Base-by-base conservation (phyloP, 1,140 invertebrate species). In the Drosophila parvula region DNA sequence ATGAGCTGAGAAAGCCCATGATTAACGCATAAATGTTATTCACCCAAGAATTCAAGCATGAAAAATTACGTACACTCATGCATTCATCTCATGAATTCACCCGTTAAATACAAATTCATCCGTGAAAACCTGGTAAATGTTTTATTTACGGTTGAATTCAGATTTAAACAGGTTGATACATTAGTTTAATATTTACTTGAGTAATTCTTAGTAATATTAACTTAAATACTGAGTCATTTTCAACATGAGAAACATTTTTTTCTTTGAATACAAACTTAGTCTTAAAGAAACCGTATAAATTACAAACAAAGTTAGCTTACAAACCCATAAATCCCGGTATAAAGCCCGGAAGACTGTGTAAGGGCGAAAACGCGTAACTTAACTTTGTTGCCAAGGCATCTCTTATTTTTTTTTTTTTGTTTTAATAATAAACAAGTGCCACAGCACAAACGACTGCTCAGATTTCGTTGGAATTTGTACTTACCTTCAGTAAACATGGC, bases 21-120 rank as follows among this genome's bases (percentile, higher is more conserved):
- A 14, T 34, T 34, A 51, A 51, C 30, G 0, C 28, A 34, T 51
- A 34, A 51, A 36, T 36, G 32, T 53, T 36, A 36, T 53, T 53
- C 50, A 53, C 50, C 50, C 32, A 18, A 36, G 32, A 53, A 53
- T 53, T 36, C 32, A 22, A 53, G 50, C 50, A 53, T 53, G 32
- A 14, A 53, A 53, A 36, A 53, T 0, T 4, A 36, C 9, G 11
- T 5, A 53, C 14, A 36, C 11, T 22, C 32, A 53, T 9, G 50
- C 48, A 51, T 34, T 51, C n/a, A 34, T 16, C 9, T 3, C 28
- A 30, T 28, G 27, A 34, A 36, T 53, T 53, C 32, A 22, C 50
- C 50, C 50, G 50, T 53, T 36, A 36, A 53, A 48, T 1, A 30
- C 14, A 48, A 30, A 9, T 48, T 48, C 27, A 48, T 48, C 27